These are phyloP conservation scores for Acholoe squamosa DNA, from an alignment of 2,888 invertebrate species.

Conservation along the genomic window DNA sequence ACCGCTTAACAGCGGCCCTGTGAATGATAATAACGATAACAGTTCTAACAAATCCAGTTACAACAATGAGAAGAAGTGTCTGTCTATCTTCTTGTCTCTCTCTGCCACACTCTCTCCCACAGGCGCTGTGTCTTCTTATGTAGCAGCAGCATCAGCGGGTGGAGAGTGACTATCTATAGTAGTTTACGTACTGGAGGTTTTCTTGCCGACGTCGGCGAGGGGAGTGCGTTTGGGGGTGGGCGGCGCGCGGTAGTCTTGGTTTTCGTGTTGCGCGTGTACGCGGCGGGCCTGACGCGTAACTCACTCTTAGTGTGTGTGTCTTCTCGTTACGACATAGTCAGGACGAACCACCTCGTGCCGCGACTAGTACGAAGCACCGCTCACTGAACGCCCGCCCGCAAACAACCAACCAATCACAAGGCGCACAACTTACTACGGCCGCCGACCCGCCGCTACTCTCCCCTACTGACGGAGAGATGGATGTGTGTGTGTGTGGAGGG, in stretches of 20 bases:
- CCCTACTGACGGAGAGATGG: neutral
- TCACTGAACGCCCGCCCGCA: slow-evolving; percentile 51
- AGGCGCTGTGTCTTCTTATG: neutral
- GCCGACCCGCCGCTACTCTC: neutral
- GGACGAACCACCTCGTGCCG: slow-evolving; percentile 4
- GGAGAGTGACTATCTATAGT: neutral
- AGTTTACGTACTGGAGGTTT: neutral
- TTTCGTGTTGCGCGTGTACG: neutral
- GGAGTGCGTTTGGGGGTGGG: slow-evolving; percentile 33
- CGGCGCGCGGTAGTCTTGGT: neutral
- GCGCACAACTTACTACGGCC: slow-evolving; percentile 52
- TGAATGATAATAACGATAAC: neutral
- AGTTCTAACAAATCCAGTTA: neutral
- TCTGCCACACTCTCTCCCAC: slow-evolving; percentile 15
- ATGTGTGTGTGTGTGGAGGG: no score
- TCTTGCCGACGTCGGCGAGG: slow-evolving; percentile 25
- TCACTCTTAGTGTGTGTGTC: neutral
- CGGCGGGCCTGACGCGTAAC: slow-evolving; percentile 17
- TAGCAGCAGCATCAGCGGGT: neutral
- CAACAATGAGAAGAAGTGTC: neutral
- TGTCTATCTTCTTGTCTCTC: neutral
- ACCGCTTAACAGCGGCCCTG: no score
- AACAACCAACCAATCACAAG: slow-evolving; percentile 54
- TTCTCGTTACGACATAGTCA: slow-evolving; percentile 52
- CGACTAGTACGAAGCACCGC: neutral